These are phyloP conservation scores for Trididemnum clinides DNA, from an alignment of 23 tunicate species.

Conservation along the genomic window DNA sequence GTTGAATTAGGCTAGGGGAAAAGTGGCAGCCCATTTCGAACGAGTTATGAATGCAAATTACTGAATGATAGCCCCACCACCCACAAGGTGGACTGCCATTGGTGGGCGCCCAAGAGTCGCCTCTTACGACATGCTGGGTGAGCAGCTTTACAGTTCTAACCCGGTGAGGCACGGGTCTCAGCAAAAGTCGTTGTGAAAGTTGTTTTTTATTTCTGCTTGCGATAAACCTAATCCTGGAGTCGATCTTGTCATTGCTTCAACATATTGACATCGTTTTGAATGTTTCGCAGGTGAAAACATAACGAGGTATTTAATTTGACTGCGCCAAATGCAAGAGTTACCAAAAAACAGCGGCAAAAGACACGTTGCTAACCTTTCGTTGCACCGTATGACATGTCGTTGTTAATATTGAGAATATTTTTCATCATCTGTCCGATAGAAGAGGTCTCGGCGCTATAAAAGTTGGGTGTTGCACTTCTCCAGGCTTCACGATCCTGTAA, in stretches of 20 bases:
- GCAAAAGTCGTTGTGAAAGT: background rate
- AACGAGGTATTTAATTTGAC: background rate
- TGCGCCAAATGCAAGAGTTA: too few relatives aligned
- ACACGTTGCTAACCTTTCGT: background rate
- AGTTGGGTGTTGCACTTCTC: slow-evolving; percentile 50
- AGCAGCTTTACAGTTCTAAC: too few relatives aligned
- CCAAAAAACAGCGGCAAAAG: background rate
- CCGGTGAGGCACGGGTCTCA: too few relatives aligned
- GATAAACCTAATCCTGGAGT: background rate
- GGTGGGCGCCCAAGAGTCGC: too few relatives aligned
- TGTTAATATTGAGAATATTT: slow-evolving; percentile 31
- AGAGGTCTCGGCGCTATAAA: slow-evolving; percentile 23
- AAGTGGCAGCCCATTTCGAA: too few relatives aligned
- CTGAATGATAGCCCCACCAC: too few relatives aligned
- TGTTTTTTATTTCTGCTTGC: background rate
- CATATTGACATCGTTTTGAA: slow-evolving; percentile 35
- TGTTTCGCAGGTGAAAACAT: slow-evolving; percentile 14
- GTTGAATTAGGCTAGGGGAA: too few relatives aligned
- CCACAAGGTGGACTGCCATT: too few relatives aligned
- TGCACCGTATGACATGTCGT: background rate
- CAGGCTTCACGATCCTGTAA: slow-evolving; percentile 57
- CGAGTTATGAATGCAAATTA: too few relatives aligned
- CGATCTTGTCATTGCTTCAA: slow-evolving; percentile 36
- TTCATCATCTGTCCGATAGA: slow-evolving; percentile 12
- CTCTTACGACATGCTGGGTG: too few relatives aligned